A percentile compares a stretch with the other conserved stretches of the same genome.
phyloP scores from a whole-genome alignment of 1,140 invertebrate genomes.

The Cydia pomonella region DNA sequence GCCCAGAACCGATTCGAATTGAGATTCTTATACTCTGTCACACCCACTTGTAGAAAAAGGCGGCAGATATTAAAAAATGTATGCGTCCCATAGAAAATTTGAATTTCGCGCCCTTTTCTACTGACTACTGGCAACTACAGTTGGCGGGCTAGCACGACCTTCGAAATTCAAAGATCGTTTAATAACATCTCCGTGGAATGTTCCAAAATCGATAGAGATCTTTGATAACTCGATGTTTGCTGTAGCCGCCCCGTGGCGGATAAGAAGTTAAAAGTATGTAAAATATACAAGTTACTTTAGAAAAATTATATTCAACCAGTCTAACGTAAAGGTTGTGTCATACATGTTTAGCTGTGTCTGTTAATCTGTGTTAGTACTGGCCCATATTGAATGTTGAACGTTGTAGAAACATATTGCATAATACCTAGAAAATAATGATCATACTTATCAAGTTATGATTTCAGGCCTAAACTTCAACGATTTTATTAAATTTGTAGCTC shows the following conservation, averaged over 20 bases:
- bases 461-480: slow-evolving; percentile 7
- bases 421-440: slow-evolving; percentile 31
- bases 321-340: slow-evolving; percentile 59
- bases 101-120: no score
- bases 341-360: slow-evolving; percentile 41
- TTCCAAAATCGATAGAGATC: no score
- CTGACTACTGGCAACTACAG: no score
- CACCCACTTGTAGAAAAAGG: no score
- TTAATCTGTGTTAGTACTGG: slow-evolving; percentile 39
- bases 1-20: no score
- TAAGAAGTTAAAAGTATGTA: not conserved
- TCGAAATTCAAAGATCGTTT: no score
- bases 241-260: not conserved
- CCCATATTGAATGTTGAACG: slow-evolving; percentile 48
- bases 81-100: no score
- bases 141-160: no score
- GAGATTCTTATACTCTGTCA: no score
- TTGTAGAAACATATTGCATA: slow-evolving; percentile 47
- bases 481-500: not conserved
- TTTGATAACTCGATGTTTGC: no score
- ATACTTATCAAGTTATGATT: not conserved
- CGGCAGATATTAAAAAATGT: no score
- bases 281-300: not conserved
- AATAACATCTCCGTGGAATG: no score
- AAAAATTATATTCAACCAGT: slow-evolving; percentile 37